A percentile compares a stretch with the other conserved stretches of the same genome.
Conservation (phyloP, 2,113 vertebrate genomes). For the Lampris megalopsis region DNA sequence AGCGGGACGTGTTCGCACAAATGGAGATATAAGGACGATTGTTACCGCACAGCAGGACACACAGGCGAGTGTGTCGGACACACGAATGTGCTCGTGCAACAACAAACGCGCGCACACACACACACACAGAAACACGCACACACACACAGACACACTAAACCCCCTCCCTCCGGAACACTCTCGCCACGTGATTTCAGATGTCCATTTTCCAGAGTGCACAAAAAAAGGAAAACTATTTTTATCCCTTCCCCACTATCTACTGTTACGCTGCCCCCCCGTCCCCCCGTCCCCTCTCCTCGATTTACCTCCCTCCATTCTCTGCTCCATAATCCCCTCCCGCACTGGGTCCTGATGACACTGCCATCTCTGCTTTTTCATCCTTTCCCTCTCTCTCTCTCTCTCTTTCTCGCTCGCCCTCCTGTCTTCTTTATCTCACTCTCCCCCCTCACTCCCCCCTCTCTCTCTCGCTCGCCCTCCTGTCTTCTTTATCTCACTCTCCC, state of each 20-base stretch:
- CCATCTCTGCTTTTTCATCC: constrained; percentile 26
- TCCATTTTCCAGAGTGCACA: constrained; percentile 71
- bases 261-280: constrained; percentile 36
- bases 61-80: constrained; percentile 17
- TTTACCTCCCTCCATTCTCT: constrained; percentile 30
- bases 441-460: constrained; percentile 1
- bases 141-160: constrained; percentile 19
- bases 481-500: no score
- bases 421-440: background rate
- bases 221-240: constrained; percentile 74
- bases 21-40: constrained; percentile 44
- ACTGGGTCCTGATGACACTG: constrained; percentile 45
- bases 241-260: constrained; percentile 57
- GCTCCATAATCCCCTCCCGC: constrained; percentile 60
- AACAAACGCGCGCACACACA: constrained; percentile 28
- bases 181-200: constrained; percentile 68
- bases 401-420: background rate
- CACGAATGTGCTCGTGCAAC: constrained; percentile 20
- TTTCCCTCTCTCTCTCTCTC: constrained; percentile 1
- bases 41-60: constrained; percentile 32
- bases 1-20: constrained; percentile 24
- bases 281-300: constrained; percentile 29
- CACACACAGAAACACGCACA: constrained; percentile 18
- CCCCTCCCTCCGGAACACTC: constrained; percentile 53
- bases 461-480: background rate